A percentile compares a stretch with the other conserved stretches of the same genome.
Conservation (phyloP, 1,140 invertebrate genomes). For the Glomeris maerens region DNA sequence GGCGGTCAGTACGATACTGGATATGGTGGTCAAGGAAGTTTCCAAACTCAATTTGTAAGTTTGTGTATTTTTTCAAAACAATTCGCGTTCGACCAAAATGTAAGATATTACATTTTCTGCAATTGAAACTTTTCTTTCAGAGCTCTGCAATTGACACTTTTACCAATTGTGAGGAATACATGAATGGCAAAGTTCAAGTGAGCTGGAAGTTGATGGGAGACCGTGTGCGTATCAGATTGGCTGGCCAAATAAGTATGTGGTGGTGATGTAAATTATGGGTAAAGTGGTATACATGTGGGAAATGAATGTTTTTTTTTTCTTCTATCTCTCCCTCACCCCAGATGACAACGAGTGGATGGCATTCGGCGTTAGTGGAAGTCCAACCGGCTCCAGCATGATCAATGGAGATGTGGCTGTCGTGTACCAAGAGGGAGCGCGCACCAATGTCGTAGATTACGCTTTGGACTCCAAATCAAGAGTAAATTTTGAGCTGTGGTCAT, state of each 20-base stretch:
- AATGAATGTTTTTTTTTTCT: slow-evolving; percentile 7
- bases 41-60: not conserved
- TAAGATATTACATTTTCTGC: too few species aligned
- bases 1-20: not conserved
- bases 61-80: not conserved
- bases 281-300: not conserved
- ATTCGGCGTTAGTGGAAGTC: slow-evolving; percentile 67
- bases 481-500: slow-evolving; percentile 21
- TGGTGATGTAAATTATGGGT: not conserved
- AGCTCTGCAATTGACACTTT: not conserved
- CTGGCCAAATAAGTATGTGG: slow-evolving; percentile 21
- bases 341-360: slow-evolving; percentile 67
- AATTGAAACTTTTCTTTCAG: too few species aligned
- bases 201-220: slow-evolving; percentile 28
- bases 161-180: slow-evolving; percentile 6
- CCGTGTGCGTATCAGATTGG: slow-evolving; percentile 23
- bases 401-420: slow-evolving; percentile 68
- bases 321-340: slow-evolving; percentile 28
- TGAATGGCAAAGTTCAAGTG: slow-evolving; percentile 19
- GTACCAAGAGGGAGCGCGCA: slow-evolving; percentile 52
- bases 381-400: slow-evolving; percentile 57
- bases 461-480: slow-evolving; percentile 66
- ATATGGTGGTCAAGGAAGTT: slow-evolving; percentile 4
- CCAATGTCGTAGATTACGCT: slow-evolving; percentile 66
- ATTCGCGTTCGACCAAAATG: too few species aligned